A percentile compares a stretch with the other conserved stretches of the same genome.
These are phyloP conservation scores for Drosophila paulistorum DNA, from an alignment of 1,140 invertebrate species.

Conservation along the genomic window DNA sequence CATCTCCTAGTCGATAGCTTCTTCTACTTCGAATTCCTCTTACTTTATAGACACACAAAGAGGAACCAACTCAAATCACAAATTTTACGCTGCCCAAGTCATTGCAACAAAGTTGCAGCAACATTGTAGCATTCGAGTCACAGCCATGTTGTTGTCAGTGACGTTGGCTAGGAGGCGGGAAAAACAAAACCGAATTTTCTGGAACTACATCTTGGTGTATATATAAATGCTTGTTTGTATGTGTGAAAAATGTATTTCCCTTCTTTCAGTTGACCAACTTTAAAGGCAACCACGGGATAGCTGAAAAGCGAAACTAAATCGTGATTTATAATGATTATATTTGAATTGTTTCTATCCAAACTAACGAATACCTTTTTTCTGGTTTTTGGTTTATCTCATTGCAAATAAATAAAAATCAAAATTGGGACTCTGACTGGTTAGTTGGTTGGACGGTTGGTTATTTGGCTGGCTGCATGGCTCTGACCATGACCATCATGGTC, in stretches of 20 bases:
- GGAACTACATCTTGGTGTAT: no score
- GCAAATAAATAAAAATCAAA: conserved; percentile 60
- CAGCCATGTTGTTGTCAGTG: background rate
- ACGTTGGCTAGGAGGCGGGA: background rate
- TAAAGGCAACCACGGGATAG: conserved; percentile 40
- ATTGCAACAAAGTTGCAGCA: conserved; percentile 36
- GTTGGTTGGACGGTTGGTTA: background rate
- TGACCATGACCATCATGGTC: conserved; percentile 49
- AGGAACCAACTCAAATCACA: no score
- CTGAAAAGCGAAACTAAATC: conserved; percentile 58
- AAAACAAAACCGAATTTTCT: no score
- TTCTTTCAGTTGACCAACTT: conserved; percentile 40
- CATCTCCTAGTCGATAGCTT: no score
- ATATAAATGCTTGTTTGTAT: no score
- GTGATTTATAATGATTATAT: conserved; percentile 62
- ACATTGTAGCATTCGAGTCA: background rate
- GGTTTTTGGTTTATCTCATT: conserved; percentile 37
- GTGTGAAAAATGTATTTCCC: background rate
- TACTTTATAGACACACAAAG: no score
- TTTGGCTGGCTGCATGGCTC: conserved; percentile 11
- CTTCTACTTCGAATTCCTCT: no score
- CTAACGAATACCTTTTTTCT: conserved; percentile 40
- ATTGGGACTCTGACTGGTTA: conserved; percentile 38
- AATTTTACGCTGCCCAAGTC: background rate
- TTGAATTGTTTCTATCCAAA: conserved; percentile 50